Evolutionary conservation across 2,888 invertebrate genomes (phyloP), one percentile per base, ranked within the genome.

Genomic region (Scaptomyza cyrtandrae): DNA sequence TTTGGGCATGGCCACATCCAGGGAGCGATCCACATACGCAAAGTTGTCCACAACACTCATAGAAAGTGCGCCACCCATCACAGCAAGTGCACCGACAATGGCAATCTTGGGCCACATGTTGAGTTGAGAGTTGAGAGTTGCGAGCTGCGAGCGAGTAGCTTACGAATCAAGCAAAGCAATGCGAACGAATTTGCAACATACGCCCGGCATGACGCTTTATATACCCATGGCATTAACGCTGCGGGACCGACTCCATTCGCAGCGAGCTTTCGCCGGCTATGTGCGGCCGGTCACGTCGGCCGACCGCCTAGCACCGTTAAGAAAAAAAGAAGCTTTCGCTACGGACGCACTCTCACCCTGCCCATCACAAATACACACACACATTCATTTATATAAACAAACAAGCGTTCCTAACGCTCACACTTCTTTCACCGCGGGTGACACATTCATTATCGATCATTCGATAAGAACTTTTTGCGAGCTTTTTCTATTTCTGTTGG

Each of bases 201-300:
- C 76, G 74, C 50, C 45, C 70, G 46, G 70, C 71, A 56, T 60
- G 58, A 35, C 39, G 75, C 68, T 68, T 80, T 83, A 68, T 84
- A 83, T 81, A 85, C 35, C 9, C 16, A 7, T 14, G 10, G 19
- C 37, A 14, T 27, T 41, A 13, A 6, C 62, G 31, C 63, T 41
- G 54, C 56, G 57, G 48, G 50, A 52, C n/a, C 45, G 69, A 48
- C 63, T 66, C 76, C 27, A n/a, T 41, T 35, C 55, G 35, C 44
- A 54, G 59, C 27, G 56, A 80, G 80, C 80, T 80, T 80, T 80
- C 45, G 33, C 50, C 33, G 31, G 37, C 46, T 60, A 71, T 85
- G 86, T 83, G 83, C 77, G 53, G 56, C n/a, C 65, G 76, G 86
- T 83, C 83, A 83, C 83, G 83, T 81, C 84, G 59, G 35, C 80